phyloP scores from a whole-genome alignment of 1,140 invertebrate species.

The Schlechtendalia chinensis region DNA sequence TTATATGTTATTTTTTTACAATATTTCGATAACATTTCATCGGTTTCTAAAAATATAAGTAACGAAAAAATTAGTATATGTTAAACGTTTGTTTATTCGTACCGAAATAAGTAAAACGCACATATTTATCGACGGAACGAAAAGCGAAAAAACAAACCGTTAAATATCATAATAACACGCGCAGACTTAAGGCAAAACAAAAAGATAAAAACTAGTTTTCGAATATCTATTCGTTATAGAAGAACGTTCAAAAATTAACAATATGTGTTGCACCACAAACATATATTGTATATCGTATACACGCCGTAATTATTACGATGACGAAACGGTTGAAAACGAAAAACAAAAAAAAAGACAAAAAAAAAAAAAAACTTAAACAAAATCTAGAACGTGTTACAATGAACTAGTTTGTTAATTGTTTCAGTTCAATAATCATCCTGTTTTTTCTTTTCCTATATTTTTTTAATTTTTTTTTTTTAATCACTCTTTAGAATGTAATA shows the following conservation, averaged over 20 bases:
- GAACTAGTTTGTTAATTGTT: slow-evolving; percentile 31
- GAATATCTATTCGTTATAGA: not conserved
- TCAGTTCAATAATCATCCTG: slow-evolving; percentile 7
- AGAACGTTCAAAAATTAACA: not conserved
- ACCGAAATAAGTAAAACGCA: no score
- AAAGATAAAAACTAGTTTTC: not conserved
- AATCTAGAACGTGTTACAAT: slow-evolving; percentile 17
- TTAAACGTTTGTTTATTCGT: no score
- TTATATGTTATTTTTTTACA: no score
- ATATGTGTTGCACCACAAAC: not conserved
- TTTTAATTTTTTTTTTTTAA: not conserved
- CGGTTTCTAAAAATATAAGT: no score
- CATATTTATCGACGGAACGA: no score
- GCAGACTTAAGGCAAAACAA: not conserved
- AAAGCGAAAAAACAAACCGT: not conserved
- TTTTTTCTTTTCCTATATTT: not conserved
- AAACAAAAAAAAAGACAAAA: not conserved
- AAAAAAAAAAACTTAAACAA: not conserved
- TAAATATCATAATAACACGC: not conserved
- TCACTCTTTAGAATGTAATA: not conserved
- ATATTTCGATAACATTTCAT: no score
- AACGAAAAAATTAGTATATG: no score
- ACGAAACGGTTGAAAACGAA: not conserved
- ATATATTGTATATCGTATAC: not conserved
- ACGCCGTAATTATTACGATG: not conserved